A percentile compares a stretch with the other conserved stretches of the same genome.
phyloP scores from a whole-genome alignment of 2,113 vertebrate genomes.

The Perca flavescens region DNA sequence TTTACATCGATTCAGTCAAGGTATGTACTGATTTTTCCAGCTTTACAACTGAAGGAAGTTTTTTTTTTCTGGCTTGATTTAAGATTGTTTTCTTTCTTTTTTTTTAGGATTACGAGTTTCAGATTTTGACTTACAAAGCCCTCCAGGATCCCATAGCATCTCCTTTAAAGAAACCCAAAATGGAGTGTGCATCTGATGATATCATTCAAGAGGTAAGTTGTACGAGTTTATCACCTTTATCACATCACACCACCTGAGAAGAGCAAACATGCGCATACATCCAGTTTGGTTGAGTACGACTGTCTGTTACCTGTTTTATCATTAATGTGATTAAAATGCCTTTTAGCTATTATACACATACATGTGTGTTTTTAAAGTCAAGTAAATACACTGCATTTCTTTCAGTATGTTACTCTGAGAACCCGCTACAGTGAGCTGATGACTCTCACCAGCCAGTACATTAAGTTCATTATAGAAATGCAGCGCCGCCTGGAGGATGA shows the following conservation, averaged over 20 bases:
- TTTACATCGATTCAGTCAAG: constrained; percentile 96
- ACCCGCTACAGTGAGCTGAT: constrained; percentile 94
- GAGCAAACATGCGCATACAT: neutral
- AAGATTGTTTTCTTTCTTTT: neutral
- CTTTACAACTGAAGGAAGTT: fast-evolving
- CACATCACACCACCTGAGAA: neutral
- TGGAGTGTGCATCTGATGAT: constrained; percentile 91
- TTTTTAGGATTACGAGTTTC: constrained; percentile 93
- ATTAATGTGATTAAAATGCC: no score
- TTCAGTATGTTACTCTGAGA: constrained; percentile 93
- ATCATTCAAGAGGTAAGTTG: constrained; percentile 91
- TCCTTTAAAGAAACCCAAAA: constrained; percentile 93
- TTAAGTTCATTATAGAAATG: constrained; percentile 92
- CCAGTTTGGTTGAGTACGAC: neutral
- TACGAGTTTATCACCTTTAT: neutral
- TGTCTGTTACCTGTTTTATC: neutral
- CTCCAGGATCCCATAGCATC: constrained; percentile 91
- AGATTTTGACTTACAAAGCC: constrained; percentile 93
- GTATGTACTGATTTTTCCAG: constrained; percentile 64
- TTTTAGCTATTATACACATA: neutral
- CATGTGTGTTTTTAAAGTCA: neutral
- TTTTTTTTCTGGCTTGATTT: no score
- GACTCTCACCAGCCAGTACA: constrained; percentile 93
- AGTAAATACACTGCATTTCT: constrained; percentile 17
- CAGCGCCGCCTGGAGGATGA: constrained; percentile 92